Evolutionary conservation across 2,888 invertebrate species (phyloP).

Genomic region (Spilosoma lubricipeda): DNA sequence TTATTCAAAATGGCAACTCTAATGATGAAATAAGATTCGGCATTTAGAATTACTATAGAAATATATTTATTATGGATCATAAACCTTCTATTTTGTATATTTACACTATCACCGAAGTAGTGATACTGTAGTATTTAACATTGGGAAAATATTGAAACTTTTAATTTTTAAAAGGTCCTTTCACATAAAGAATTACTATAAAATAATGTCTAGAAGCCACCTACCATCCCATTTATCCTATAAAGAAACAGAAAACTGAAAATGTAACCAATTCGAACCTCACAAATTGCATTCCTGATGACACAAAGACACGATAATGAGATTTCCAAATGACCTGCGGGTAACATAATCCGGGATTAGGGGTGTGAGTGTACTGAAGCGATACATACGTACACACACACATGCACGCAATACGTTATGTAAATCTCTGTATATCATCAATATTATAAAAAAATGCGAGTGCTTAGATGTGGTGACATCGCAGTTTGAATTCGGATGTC

Average conservation of each 20-base stretch:
- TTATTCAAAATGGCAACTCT: not conserved
- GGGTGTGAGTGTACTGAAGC: constrained; percentile 4
- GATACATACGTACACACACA: not conserved
- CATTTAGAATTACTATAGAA: not conserved
- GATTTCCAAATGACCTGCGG: constrained; percentile 47
- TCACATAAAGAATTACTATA: not conserved
- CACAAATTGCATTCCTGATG: constrained; percentile 42
- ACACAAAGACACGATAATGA: constrained; percentile 47
- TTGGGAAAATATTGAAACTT: not conserved
- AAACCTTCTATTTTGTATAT: too few relatives aligned
- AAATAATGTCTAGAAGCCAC: constrained; percentile 14
- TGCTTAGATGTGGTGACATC: not conserved
- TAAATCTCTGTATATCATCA: not conserved
- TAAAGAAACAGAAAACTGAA: constrained; percentile 20
- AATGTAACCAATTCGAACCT: constrained; percentile 39
- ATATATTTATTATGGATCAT: too few relatives aligned
- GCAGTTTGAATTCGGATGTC: not conserved
- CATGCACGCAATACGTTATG: not conserved
- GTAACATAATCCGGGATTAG: constrained; percentile 20
- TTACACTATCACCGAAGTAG: too few relatives aligned
- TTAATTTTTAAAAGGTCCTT: not conserved
- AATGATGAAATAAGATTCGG: not conserved
- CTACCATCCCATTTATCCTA: constrained; percentile 26
- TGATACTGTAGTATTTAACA: too few relatives aligned
- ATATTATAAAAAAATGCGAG: not conserved